Evolutionary conservation across 2,888 invertebrate species (phyloP).

Genomic region (Galerucella nymphaeae): DNA sequence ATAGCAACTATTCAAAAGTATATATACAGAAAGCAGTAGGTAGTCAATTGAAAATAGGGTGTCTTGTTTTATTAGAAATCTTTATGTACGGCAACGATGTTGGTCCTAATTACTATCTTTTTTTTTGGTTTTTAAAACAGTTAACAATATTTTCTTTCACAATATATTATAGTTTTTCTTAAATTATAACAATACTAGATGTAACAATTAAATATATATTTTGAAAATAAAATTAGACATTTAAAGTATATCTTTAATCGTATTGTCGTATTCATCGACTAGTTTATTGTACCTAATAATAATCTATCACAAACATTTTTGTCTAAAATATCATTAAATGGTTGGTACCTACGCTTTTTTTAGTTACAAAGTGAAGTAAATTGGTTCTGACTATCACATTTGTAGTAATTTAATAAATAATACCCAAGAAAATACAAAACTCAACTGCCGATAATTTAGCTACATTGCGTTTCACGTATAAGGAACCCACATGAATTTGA

Average conservation of each 20-base stretch:
- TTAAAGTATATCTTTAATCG: constrained; percentile 36
- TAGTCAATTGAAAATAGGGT: too few relatives aligned
- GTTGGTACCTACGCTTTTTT: neutral
- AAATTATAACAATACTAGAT: constrained; percentile 9
- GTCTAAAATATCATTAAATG: constrained; percentile 11
- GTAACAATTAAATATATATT: constrained; percentile 5
- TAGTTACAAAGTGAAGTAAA: neutral
- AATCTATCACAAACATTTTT: constrained; percentile 45
- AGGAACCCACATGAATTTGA: too few relatives aligned
- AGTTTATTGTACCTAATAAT: constrained; percentile 41
- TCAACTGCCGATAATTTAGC: too few relatives aligned
- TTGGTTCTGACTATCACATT: neutral
- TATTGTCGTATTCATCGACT: constrained; percentile 56
- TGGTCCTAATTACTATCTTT: too few relatives aligned
- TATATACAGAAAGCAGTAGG: too few relatives aligned
- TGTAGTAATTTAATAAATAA: too few relatives aligned
- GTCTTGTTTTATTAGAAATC: too few relatives aligned
- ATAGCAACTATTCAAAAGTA: too few relatives aligned
- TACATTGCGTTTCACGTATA: too few relatives aligned
- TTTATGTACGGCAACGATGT: too few relatives aligned
- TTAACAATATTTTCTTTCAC: neutral
- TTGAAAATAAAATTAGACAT: constrained; percentile 11
- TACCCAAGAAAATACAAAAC: too few relatives aligned
- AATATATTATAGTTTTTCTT: constrained; percentile 13
- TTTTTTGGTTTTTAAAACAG: too few relatives aligned